Evolutionary conservation across 2,797 vertebrate species (phyloP).

Genomic region (Bovichtus variegatus): DNA sequence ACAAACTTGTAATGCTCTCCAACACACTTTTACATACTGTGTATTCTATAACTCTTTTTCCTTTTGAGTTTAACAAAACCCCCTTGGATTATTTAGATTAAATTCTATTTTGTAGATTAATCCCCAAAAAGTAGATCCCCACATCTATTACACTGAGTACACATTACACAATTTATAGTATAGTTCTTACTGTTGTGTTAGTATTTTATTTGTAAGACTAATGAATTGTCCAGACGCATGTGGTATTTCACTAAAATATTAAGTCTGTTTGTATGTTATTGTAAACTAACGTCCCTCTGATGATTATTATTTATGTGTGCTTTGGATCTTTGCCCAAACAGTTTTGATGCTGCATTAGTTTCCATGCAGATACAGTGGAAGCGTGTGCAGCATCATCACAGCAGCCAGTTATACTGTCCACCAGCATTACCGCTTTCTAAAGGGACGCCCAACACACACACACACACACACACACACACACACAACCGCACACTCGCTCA

Average conservation of each 20-base stretch:
- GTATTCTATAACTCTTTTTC: too few relatives aligned
- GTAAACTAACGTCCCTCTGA: conserved; percentile 4
- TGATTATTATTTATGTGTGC: neutral
- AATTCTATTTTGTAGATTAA: too few relatives aligned
- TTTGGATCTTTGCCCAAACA: conserved; percentile 29
- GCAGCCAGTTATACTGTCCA: conserved; percentile 63
- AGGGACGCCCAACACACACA: conserved; percentile 68
- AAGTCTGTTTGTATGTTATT: neutral
- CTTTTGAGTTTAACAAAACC: too few relatives aligned
- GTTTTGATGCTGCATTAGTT: conserved; percentile 28
- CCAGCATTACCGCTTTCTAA: conserved; percentile 73
- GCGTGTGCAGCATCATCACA: conserved; percentile 58
- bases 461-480: conserved; percentile 30
- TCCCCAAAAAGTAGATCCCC: too few relatives aligned
- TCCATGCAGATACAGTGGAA: conserved; percentile 29
- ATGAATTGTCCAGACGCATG: neutral
- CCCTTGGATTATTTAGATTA: too few relatives aligned
- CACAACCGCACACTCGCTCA: conserved; percentile 45
- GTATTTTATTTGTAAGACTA: neutral
- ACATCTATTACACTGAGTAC: too few relatives aligned
- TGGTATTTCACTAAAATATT: neutral
- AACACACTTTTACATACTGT: neutral
- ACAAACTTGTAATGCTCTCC: neutral
- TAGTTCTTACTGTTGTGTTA: neutral
- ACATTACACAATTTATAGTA: neutral